Conservation (phyloP, 2,888 invertebrate species). For the Ligdia adustata region DNA sequence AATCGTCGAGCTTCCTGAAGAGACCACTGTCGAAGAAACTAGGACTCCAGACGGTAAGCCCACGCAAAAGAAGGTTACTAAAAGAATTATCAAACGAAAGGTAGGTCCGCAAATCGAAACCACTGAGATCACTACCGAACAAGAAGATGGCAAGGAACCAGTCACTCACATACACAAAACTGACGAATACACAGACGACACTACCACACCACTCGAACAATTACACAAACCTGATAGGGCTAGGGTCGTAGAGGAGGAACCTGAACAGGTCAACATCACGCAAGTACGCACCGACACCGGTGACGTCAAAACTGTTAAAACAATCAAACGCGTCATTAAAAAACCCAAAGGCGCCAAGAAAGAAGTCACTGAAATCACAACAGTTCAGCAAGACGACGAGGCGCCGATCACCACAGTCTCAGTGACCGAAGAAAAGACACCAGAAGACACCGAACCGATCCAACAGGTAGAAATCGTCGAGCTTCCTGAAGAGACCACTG, state of each 20-base stretch:
- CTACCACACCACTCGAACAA: conserved; percentile 30
- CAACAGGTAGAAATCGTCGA: conserved; percentile 49
- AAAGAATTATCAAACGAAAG: conserved; percentile 46
- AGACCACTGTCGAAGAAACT: conserved; percentile 44
- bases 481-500: conserved; percentile 50
- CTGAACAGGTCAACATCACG: conserved; percentile 46
- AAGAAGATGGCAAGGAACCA: conserved; percentile 53
- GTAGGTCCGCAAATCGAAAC: conserved; percentile 47
- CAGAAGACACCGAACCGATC: conserved; percentile 24
- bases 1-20: conserved; percentile 57
- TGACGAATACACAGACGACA: conserved; percentile 37
- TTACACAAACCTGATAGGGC: conserved; percentile 20
- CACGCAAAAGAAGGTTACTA: conserved; percentile 38
- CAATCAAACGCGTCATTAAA: conserved; percentile 44
- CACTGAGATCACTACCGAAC: conserved; percentile 53
- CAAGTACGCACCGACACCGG: conserved; percentile 30
- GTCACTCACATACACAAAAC: conserved; percentile 50
- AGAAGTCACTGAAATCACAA: conserved; percentile 51
- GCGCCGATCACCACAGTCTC: conserved; percentile 27
- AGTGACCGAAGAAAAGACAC: conserved; percentile 6
- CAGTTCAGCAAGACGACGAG: conserved; percentile 47
- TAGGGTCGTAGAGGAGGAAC: conserved; percentile 33
- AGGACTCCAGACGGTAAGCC: conserved; percentile 46
- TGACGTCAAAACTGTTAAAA: conserved; percentile 49
- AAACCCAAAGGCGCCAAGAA: conserved; percentile 46